Base-by-base conservation (phyloP, 2,113 vertebrate species). In the Machaerirhynchus nigripectus region DNA sequence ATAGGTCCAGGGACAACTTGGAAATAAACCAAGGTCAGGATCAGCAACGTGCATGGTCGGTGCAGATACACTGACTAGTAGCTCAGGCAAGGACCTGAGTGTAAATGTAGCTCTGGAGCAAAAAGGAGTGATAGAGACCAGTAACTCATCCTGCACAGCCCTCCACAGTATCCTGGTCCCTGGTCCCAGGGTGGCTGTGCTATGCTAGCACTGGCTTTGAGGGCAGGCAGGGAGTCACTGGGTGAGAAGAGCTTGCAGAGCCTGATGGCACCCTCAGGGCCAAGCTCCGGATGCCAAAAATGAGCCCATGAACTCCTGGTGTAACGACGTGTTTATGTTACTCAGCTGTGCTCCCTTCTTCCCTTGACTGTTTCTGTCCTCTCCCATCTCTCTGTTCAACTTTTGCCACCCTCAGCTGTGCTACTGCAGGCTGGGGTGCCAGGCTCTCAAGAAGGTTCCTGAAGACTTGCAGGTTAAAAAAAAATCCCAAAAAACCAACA, bases 31-130 rank as follows among this genome's bases (percentile, higher is more conserved):
- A 55, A 37, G 42, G 28, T 49, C 37, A 82, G 60, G 33, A 30
- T 61, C 31, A 67, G 16, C 0, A 3, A 84, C 13, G 15, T 37
- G 3, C 13, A 14, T 0, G 5, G 19, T 22, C 15, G 39, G 7
- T 28, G 75, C 20, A 60, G 49, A 35, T 20, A 46, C 19, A 39
- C 5, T 0, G 1, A 33, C 28, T 40, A 21, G 65, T 17, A 40
- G 19, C 40, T 80, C 37, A 73, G 50, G 42, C 33, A 76, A 50
- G 24, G 16, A 63, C 13, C 35, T 28, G 11, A 28, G 27, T 52
- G 20, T 27, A 37, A 69, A 64, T 47, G 24, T 21, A 81, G 13
- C 31, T 65, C 47, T 74, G 79, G 26, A 75, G 15, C 17, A 40
- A 82, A 74, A n/a, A 3, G 2, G 7, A 60, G 23, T 20, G 16